A percentile compares a stretch with the other conserved stretches of the same genome.
phyloP scores from a whole-genome alignment of 2,797 vertebrate genomes.

The Manis javanica region DNA sequence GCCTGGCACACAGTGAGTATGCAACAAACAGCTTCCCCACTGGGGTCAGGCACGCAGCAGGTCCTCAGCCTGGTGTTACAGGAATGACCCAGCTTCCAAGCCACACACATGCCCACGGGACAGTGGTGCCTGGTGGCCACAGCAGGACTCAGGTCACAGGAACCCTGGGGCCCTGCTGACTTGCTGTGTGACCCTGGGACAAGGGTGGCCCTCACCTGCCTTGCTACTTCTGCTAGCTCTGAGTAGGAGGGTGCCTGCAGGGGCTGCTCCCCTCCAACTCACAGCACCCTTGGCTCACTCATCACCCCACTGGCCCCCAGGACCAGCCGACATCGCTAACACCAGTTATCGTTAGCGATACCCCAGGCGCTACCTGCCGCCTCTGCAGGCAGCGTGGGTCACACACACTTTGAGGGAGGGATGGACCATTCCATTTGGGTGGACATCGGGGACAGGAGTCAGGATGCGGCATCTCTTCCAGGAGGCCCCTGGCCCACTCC shows the following conservation, averaged over 20 bases:
- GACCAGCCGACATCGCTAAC: background rate
- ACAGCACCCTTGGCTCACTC: background rate
- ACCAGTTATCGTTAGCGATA: fast-evolving
- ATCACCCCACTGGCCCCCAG: background rate
- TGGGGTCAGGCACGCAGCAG: fast-evolving
- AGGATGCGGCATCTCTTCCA: fast-evolving
- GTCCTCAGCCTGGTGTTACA: background rate
- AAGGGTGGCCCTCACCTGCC: background rate
- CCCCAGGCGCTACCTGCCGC: fast-evolving
- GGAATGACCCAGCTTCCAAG: background rate
- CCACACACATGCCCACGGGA: background rate
- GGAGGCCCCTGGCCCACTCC: background rate
- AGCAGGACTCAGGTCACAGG: fast-evolving
- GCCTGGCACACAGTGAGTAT: fast-evolving
- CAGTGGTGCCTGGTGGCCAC: fast-evolving
- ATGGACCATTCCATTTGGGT: background rate
- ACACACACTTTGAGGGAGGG: too few species aligned
- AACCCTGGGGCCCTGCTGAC: background rate
- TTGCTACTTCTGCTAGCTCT: fast-evolving
- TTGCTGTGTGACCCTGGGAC: background rate
- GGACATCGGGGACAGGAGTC: fast-evolving
- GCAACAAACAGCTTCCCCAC: background rate
- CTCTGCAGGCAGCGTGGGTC: background rate
- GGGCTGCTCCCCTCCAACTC: background rate
- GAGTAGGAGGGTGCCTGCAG: constrained; percentile 81